phyloP scores from a whole-genome alignment of 2,113 vertebrate species.

The Hemiscyllium ocellatum region DNA sequence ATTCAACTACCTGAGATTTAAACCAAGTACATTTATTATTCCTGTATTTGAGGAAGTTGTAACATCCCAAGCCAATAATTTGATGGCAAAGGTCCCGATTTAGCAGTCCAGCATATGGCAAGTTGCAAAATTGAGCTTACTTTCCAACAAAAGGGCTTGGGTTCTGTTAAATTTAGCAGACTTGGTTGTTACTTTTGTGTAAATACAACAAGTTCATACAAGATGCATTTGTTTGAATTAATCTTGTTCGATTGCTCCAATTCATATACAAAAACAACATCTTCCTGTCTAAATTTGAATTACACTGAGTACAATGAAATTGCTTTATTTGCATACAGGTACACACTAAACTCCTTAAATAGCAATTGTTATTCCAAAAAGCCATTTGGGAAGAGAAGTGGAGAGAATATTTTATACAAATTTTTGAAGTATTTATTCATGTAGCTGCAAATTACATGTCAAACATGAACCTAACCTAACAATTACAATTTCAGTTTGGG shows the following conservation, averaged over 20 bases:
- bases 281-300: background rate
- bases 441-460: too few species aligned
- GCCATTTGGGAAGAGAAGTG: background rate
- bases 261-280: background rate
- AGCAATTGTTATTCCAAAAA: background rate
- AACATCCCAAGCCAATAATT: background rate
- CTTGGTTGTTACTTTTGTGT: background rate
- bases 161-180: background rate
- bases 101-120: background rate
- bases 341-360: background rate
- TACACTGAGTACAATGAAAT: background rate
- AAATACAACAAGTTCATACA: background rate
- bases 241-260: background rate
- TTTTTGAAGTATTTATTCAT: too few species aligned
- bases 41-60: background rate
- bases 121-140: background rate
- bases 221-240: background rate
- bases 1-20: background rate
- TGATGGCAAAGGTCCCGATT: background rate
- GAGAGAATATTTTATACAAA: background rate
- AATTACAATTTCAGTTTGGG: too few species aligned
- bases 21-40: background rate
- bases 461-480: too few species aligned
- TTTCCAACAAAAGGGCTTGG: background rate
- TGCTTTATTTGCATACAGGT: background rate